Percentiles rank a stretch among this genome's conserved stretches.
phyloP scores from a whole-genome alignment of 2,113 vertebrate species.

The Grantiella picta region DNA sequence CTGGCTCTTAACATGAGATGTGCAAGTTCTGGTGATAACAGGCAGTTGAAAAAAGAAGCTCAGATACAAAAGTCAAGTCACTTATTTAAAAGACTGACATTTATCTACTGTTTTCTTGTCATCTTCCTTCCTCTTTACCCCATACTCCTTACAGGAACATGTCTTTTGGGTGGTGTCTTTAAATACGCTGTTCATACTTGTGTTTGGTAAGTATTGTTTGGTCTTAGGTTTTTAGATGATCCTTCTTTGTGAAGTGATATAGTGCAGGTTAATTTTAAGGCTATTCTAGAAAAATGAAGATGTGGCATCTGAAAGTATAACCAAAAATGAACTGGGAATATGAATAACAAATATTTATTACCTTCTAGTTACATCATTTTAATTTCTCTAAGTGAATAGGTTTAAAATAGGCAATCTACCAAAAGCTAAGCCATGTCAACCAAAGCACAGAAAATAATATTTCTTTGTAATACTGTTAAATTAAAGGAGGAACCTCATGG shows the following conservation, averaged over 20 bases:
- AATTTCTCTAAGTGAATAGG: background rate
- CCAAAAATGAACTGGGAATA: background rate
- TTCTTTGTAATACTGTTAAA: background rate
- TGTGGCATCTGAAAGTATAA: background rate
- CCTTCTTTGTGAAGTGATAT: background rate
- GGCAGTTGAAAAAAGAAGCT: background rate
- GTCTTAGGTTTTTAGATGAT: background rate
- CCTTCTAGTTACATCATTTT: background rate
- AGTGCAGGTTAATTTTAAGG: background rate
- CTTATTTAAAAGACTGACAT: background rate
- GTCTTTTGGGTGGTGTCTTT: constrained; percentile 98
- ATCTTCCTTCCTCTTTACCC: background rate
- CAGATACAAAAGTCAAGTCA: background rate
- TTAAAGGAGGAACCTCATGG: background rate
- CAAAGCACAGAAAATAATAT: background rate
- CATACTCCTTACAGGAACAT: constrained; percentile 78
- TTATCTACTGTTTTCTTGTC: background rate
- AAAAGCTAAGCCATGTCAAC: background rate
- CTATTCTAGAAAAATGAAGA: background rate
- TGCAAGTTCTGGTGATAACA: background rate
- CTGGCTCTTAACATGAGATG: background rate
- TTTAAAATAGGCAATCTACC: background rate
- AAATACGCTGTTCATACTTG: constrained; percentile 95
- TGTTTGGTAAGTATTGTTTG: constrained; percentile 85
- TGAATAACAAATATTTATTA: background rate